Percentiles rank a stretch among this genome's conserved stretches.
Evolutionary conservation across 2,113 vertebrate genomes (phyloP).

Genomic region (Heterochromis multidens): DNA sequence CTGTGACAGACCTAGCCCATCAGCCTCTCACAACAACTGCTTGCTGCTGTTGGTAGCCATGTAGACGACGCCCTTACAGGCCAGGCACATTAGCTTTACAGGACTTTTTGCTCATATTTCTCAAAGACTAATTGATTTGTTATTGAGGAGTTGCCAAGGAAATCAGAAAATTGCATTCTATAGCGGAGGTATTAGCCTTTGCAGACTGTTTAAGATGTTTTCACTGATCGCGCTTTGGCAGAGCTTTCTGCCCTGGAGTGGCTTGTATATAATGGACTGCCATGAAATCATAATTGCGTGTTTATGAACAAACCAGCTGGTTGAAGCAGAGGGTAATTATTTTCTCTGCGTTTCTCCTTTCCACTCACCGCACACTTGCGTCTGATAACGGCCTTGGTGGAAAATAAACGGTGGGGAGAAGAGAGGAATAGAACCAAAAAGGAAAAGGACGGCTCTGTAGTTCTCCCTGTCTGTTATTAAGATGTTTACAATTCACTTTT

Average conservation of each 20-base stretch:
- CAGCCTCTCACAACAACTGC: not conserved
- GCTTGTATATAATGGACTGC: slow-evolving; percentile 75
- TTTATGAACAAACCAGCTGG: slow-evolving; percentile 80
- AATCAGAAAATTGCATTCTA: slow-evolving; percentile 89
- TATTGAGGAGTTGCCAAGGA: slow-evolving; percentile 91
- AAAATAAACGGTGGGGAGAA: slow-evolving; percentile 47
- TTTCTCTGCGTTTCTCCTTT: slow-evolving; percentile 65
- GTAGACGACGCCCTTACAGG: not conserved
- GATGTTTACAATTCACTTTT: slow-evolving; percentile 20
- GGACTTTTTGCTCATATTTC: slow-evolving; percentile 57
- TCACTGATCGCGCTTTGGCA: slow-evolving; percentile 53
- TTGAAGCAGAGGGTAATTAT: slow-evolving; percentile 77
- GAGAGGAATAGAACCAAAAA: slow-evolving; percentile 14
- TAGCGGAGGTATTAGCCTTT: slow-evolving; percentile 84
- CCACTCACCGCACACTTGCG: slow-evolving; percentile 56
- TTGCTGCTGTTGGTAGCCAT: not conserved
- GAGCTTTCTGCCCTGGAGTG: slow-evolving; percentile 68
- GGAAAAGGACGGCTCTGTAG: not conserved
- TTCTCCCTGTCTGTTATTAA: not conserved
- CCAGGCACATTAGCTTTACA: slow-evolving; percentile 10
- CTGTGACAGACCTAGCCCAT: not conserved
- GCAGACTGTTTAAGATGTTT: slow-evolving; percentile 71
- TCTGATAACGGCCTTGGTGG: slow-evolving; percentile 63
- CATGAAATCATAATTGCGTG: slow-evolving; percentile 77
- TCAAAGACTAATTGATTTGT: slow-evolving; percentile 94